Evolutionary conservation across 1,140 invertebrate genomes (phyloP), one percentile per base, ranked within the genome.

Genomic region (Aphelinus certus): DNA sequence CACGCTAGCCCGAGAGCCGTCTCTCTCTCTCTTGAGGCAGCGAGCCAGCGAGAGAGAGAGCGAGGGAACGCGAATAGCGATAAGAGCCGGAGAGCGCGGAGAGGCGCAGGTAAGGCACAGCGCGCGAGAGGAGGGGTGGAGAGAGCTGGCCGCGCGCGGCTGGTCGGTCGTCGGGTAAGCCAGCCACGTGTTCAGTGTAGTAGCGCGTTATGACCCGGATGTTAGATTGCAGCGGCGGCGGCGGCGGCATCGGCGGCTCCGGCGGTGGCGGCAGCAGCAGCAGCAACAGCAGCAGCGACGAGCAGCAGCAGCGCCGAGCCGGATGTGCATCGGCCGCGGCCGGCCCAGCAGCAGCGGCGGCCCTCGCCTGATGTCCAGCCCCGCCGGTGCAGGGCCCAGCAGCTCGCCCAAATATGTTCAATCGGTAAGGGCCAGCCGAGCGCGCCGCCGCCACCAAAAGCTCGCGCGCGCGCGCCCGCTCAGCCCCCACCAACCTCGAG

Each of bases 171-270:
- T 57, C 43, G 65, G 72, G 42, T 66, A 74, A 87, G 86, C 87
- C 26, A 53, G 51, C 51, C 87, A 88, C 87, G 87, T 88, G 87
- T 87, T 87, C 86, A 87, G 84, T 86, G 84, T 86, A 85, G 87
- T 87, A 85, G 86, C 87, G 86, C 86, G 86, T 88, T 88, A 88
- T 88, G 87, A 88, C 87, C 87, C 87, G 87, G 87, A 88, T 88
- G 86, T 88, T 88, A 88, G 86, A 88, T 87, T 84, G 85, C 85
- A 87, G 84, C 85, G 83, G 87, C 82, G 87, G 87, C 87, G 85
- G 84, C 83, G 85, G 86, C 86, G 84, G 83, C 85, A 53, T 49
- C 63, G 49, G 71, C 84, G 84, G 82, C 86, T 84, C 86, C 86
- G 86, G 86, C 87, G 87, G 84, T 86, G 57, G 26, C 4, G 42